Base-by-base conservation (phyloP, 2,888 invertebrate species). In the Drosophila formosana region DNA sequence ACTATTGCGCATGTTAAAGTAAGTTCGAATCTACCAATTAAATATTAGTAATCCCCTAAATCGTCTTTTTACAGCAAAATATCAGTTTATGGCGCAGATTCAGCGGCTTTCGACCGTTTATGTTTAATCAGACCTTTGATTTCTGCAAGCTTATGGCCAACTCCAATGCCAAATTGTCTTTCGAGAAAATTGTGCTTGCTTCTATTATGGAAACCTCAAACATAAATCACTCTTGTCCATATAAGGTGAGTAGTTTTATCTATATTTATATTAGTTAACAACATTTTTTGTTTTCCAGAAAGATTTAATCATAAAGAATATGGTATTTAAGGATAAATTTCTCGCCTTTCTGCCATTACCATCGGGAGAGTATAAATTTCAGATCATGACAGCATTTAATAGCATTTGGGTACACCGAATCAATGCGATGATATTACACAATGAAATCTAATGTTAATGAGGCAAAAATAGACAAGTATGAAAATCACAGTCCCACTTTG, bases 191-290 rank as follows among this genome's bases (percentile, higher is more conserved):
- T 1, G 1, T 57, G 4, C 0, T 43, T 0, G 39, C 41, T n/a
- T 1, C 6, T 0, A 0, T 68, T 0, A 0, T 0, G 0, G 8
- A 32, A 0, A 26, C 30, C 1, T 45, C 75, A 0, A 75, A 75
- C 25, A 0, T 76, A 0, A 69, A 76, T 56, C 72, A 63, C n/a
- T 6, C 47, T 0, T 76, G 75, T 11, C 72, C 76, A 3, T 69
- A 49, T 26, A 3, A 53, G 9, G 68, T 64, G 18, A 64, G 57
- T n/a, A 46, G 26, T 1, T n/a, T 1, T 18, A 32, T 30, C 25
- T 1, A 51, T 58, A 32, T 26, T 26, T 3, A 11, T 23, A 7
- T 2, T 11, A 46, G 13, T 8, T 32, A 3, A 8, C 3, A 3
- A 32, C 32, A 32, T 3, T 32, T 32, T 47, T 28, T 13, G 23